Conservation (phyloP, 2,797 vertebrate genomes). For the Sphaeramia orbicularis region DNA sequence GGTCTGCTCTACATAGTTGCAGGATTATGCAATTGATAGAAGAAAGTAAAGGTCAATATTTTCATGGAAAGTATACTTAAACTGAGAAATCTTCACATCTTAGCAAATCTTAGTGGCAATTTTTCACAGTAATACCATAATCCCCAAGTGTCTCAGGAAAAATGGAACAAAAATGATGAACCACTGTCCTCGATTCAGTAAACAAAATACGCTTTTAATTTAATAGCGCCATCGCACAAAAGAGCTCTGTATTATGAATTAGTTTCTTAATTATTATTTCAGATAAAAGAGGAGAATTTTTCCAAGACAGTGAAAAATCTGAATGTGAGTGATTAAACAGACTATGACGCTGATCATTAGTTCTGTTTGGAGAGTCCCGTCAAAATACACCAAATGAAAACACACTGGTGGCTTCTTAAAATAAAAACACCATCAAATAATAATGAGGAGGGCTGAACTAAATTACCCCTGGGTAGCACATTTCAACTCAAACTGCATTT, state of each 20-base stretch:
- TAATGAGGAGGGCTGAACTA: too few species aligned
- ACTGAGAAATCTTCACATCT: slow-evolving; percentile 33
- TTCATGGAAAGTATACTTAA: slow-evolving; percentile 22
- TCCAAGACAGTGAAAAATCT: background rate
- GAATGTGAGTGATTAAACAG: slow-evolving; percentile 7
- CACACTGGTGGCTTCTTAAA: background rate
- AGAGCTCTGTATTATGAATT: too few species aligned
- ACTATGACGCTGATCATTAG: background rate
- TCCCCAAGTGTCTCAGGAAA: too few species aligned
- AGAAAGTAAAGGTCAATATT: slow-evolving; percentile 47
- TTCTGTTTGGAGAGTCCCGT: background rate
- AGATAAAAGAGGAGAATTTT: too few species aligned
- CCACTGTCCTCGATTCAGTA: too few species aligned
- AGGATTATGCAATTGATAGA: slow-evolving; percentile 43
- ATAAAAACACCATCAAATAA: background rate
- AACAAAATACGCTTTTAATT: too few species aligned
- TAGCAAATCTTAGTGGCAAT: slow-evolving; percentile 18
- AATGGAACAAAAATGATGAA: too few species aligned
- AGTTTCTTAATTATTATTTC: background rate
- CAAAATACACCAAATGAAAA: background rate
- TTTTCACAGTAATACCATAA: slow-evolving; percentile 21
- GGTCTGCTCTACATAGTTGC: background rate
- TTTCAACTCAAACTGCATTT: too few species aligned
- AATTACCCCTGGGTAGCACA: too few species aligned
- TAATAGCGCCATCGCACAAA: too few species aligned